Evolutionary conservation across 1,140 invertebrate species (phyloP).

Genomic region (Penaeus chinensis): DNA sequence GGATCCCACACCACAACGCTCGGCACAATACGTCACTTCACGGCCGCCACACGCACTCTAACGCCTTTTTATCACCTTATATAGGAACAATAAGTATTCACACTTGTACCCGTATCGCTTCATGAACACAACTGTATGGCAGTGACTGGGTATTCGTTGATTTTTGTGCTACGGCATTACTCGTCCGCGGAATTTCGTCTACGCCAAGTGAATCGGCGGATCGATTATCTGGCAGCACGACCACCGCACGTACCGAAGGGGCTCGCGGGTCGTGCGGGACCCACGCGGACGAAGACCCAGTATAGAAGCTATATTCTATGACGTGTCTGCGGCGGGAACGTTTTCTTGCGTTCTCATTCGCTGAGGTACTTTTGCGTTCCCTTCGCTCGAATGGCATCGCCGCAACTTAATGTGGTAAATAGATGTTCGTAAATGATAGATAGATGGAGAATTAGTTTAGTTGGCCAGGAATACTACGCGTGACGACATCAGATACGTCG

Average conservation of each 20-base stretch:
- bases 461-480: no score
- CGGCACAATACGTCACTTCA: neutral
- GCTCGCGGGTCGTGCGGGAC: slow-evolving; percentile 25
- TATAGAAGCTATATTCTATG: slow-evolving; percentile 42
- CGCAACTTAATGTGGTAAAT: no score
- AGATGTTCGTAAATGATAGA: no score
- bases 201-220: slow-evolving; percentile 56
- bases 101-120: slow-evolving; percentile 51
- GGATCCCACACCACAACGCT: slow-evolving; percentile 47
- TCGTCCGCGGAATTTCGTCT: slow-evolving; percentile 55
- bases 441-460: no score
- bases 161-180: slow-evolving; percentile 56
- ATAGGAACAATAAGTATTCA: slow-evolving; percentile 40
- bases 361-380: no score
- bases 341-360: neutral
- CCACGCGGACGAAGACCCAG: slow-evolving; percentile 21
- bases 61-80: slow-evolving; percentile 21
- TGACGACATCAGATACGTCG: neutral
- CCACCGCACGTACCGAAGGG: slow-evolving; percentile 47
- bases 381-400: no score
- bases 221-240: slow-evolving; percentile 54
- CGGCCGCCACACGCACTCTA: slow-evolving; percentile 21
- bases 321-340: slow-evolving; percentile 28
- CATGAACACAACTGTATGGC: slow-evolving; percentile 55
- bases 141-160: slow-evolving; percentile 43